phyloP scores from a whole-genome alignment of 2,113 vertebrate genomes.

The Alligator sinensis region DNA sequence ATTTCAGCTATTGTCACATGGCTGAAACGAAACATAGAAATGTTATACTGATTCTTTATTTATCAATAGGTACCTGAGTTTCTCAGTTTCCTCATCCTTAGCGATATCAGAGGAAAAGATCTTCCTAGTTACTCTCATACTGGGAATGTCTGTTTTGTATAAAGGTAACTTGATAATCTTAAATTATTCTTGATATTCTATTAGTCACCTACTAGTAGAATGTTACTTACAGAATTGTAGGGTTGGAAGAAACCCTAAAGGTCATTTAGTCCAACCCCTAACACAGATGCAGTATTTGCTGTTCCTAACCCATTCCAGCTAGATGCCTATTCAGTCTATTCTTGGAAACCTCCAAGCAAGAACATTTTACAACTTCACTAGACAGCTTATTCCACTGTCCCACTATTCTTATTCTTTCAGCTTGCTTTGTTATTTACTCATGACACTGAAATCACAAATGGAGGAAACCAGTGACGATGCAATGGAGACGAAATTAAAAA shows the following conservation, averaged over 20 bases:
- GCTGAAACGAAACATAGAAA: background rate
- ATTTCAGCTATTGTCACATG: constrained; percentile 11
- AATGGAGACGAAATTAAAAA: background rate
- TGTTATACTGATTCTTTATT: background rate
- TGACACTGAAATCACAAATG: background rate
- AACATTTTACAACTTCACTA: no score
- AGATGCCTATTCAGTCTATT: no score
- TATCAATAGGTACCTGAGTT: background rate
- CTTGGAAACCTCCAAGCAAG: no score
- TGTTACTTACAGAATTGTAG: background rate
- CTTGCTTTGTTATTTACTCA: background rate
- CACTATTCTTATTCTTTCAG: background rate
- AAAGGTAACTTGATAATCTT: background rate
- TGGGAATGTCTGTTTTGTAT: background rate
- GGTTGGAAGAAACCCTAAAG: no score
- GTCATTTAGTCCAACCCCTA: no score
- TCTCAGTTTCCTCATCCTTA: background rate
- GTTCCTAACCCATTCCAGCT: no score
- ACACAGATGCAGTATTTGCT: no score
- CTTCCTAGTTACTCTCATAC: background rate
- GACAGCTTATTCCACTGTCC: no score
- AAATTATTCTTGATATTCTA: background rate
- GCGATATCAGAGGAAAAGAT: background rate
- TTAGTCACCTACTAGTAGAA: background rate
- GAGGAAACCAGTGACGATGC: background rate